Conservation (phyloP, 2,113 vertebrate genomes). For the Oncorhynchus masou region DNA sequence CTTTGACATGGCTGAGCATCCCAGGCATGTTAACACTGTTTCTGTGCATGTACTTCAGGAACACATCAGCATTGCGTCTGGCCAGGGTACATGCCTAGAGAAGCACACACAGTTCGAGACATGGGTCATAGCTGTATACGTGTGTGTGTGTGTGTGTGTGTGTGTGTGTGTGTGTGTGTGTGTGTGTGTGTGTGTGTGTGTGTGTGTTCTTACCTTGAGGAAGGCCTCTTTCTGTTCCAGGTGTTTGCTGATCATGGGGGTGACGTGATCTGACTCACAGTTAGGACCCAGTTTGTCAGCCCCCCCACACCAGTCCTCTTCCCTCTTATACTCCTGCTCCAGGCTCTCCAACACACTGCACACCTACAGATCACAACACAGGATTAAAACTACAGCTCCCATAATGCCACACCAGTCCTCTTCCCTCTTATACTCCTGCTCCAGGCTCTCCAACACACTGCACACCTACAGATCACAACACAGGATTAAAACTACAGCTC, state of each 20-base stretch:
- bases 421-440: no score
- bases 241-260: slow-evolving; percentile 98
- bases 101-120: background rate
- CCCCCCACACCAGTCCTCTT: slow-evolving; percentile 86
- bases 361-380: no score
- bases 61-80: slow-evolving; percentile 94
- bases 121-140: background rate
- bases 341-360: no score
- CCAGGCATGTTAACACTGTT: slow-evolving; percentile 99
- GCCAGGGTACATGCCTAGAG: slow-evolving; percentile 92
- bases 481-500: no score
- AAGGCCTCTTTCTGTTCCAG: slow-evolving; percentile 98
- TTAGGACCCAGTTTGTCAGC: slow-evolving; percentile 97
- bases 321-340: no score
- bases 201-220: slow-evolving; percentile 80
- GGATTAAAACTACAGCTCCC: no score
- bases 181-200: background rate
- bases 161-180: background rate
- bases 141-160: background rate
- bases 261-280: slow-evolving; percentile 94
- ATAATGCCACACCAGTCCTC: slow-evolving; percentile 81
- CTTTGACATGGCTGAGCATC: slow-evolving; percentile 97
- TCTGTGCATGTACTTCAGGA: slow-evolving; percentile 97
- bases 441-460: no score
- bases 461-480: no score